Evolutionary conservation across 2,888 invertebrate species (phyloP).

Genomic region (Tetrapedia diversipes): DNA sequence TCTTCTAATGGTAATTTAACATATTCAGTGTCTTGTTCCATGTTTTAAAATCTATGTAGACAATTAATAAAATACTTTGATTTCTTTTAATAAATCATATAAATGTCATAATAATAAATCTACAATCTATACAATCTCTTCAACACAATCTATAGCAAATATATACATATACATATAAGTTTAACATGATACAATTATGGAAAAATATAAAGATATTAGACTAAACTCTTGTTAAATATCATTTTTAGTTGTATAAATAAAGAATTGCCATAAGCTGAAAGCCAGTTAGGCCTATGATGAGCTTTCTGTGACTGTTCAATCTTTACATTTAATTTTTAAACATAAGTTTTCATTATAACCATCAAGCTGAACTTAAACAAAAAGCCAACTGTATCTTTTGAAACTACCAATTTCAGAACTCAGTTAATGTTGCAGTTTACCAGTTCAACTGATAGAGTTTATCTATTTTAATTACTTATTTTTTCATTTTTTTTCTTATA

Average conservation of each 20-base stretch:
- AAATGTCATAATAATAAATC: background rate
- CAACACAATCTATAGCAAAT: background rate
- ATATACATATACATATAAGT: background rate
- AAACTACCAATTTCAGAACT: conserved; percentile 59
- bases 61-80: conserved; percentile 5
- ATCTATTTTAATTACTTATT: too few species aligned
- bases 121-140: background rate
- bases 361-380: conserved; percentile 74
- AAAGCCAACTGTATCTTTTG: conserved; percentile 63
- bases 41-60: conserved; percentile 78
- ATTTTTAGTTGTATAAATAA: background rate
- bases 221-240: background rate
- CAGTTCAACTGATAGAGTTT: conserved; percentile 25
- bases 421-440: conserved; percentile 56
- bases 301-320: conserved; percentile 69
- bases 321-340: conserved; percentile 76
- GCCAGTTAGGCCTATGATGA: conserved; percentile 30
- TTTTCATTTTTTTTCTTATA: background rate
- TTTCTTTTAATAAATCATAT: background rate
- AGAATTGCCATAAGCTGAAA: too few species aligned
- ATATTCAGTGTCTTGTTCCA: conserved; percentile 95
- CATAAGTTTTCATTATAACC: conserved; percentile 73
- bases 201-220: background rate
- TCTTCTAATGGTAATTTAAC: conserved; percentile 95
- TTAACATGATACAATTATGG: background rate